Percentiles rank a stretch among this genome's conserved stretches.
These are phyloP conservation scores for Oxycera nigricornis DNA, from an alignment of 2,888 invertebrate species.

Conservation along the genomic window DNA sequence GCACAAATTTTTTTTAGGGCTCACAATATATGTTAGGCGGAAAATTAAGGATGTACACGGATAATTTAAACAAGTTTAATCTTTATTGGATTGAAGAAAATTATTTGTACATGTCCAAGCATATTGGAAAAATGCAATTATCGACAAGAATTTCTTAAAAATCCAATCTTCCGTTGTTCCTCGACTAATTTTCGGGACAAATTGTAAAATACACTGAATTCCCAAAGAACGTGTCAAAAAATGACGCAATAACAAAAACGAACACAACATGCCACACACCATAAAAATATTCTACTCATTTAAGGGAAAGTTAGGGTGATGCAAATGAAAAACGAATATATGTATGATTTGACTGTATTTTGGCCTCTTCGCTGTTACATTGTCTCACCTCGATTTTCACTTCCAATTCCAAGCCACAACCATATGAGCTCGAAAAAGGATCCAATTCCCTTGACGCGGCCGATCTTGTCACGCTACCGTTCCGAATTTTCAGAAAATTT, in stretches of 20 bases:
- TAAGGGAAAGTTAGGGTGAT: constrained; percentile 23
- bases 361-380: neutral
- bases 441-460: neutral
- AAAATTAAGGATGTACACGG: too few species aligned
- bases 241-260: constrained; percentile 1
- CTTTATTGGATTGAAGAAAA: too few species aligned
- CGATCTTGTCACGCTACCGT: neutral
- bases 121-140: neutral
- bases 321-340: constrained; percentile 30
- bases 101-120: neutral
- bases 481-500: neutral
- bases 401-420: neutral
- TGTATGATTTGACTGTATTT: constrained; percentile 33
- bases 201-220: neutral
- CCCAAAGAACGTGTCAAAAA: constrained; percentile 4
- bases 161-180: too few species aligned
- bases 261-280: constrained; percentile 11
- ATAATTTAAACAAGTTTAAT: too few species aligned
- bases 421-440: neutral
- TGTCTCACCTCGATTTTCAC: neutral
- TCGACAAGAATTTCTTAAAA: too few species aligned
- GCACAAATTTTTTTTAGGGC: neutral
- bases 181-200: too few species aligned
- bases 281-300: neutral
- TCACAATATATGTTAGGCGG: neutral